Evolutionary conservation across 1,140 invertebrate species (phyloP), one percentile per base, ranked within the genome.

Genomic region (Aporrectodea caliginosa): DNA sequence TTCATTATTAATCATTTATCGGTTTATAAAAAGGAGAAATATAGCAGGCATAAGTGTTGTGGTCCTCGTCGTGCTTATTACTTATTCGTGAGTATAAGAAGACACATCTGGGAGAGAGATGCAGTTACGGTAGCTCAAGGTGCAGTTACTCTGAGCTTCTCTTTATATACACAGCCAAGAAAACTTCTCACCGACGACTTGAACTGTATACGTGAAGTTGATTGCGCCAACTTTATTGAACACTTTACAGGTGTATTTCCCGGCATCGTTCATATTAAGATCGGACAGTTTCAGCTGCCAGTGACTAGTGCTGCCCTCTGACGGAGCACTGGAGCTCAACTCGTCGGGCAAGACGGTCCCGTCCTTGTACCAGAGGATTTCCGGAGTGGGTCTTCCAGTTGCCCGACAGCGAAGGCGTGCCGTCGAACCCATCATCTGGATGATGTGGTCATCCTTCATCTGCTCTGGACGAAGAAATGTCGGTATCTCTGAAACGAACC

Each of bases 301-400:
- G 80, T 2, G 82, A 77, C 22, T 79, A 73, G 22, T 80, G 77
- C 12, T 43, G 73, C 58, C 68, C 32, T 1, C 43, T 58, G 43
- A 58, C 6, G 43, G 22, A 58, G 6, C 43, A 22, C 43, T 35
- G 43, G 29, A 35, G 33, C 29, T 2, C 6, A 76, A 35, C 22
- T 78, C 79, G 27, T 79, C 74, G 27, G 76, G 78, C 0, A 81
- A 35, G 72, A 79, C 68, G 1, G 29, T 29, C 58, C 81, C 78
- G 68, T 87, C 84, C 81, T 87, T 86, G 76, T 85, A 84, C 89
- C 89, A 90, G 1, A 82, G 82, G 16, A 90, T 84, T 43, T 85
- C 84, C 22, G 89, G 89, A 74, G 83, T 81, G 12, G 89, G 89
- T 32, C 85, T 87, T 22, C 89, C 89, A 1, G 81, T 78, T 1